Evolutionary conservation across 2,113 vertebrate genomes (phyloP).

Genomic region (Bubalus kerabau): DNA sequence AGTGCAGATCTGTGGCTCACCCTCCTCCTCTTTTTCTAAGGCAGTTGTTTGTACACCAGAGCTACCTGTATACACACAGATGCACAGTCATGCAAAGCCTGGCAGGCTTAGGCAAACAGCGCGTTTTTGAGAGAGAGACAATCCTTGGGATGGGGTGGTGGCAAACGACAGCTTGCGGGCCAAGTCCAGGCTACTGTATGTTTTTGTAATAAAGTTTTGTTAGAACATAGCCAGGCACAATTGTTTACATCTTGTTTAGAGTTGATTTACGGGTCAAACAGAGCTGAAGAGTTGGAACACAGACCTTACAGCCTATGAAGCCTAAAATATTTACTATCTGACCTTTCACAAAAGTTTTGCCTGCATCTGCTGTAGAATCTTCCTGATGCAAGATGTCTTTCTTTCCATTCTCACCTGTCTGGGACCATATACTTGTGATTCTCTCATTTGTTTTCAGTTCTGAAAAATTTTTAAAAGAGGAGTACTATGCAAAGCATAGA

Average conservation of each 20-base stretch:
- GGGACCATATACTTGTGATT: conserved; percentile 24
- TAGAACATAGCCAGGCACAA: neutral
- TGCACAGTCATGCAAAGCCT: neutral
- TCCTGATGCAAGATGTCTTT: conserved; percentile 35
- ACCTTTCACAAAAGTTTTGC: neutral
- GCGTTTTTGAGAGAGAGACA: neutral
- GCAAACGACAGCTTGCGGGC: neutral
- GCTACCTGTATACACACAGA: neutral
- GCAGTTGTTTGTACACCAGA: neutral
- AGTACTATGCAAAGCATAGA: neutral
- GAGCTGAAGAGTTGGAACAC: neutral
- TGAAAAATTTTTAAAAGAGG: neutral
- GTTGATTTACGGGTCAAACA: neutral
- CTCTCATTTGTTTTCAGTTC: neutral
- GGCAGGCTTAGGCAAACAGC: neutral
- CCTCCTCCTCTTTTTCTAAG: neutral
- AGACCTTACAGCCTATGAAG: neutral
- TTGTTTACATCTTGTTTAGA: neutral
- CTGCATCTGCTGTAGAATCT: neutral
- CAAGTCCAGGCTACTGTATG: neutral
- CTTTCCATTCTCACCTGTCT: conserved; percentile 55
- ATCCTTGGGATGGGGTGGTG: neutral
- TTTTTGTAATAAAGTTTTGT: neutral
- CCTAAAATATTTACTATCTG: neutral
- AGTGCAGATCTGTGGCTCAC: rapidly evolving